Conservation (phyloP, 2,888 invertebrate genomes). For the Peribatodes rhomboidaria region DNA sequence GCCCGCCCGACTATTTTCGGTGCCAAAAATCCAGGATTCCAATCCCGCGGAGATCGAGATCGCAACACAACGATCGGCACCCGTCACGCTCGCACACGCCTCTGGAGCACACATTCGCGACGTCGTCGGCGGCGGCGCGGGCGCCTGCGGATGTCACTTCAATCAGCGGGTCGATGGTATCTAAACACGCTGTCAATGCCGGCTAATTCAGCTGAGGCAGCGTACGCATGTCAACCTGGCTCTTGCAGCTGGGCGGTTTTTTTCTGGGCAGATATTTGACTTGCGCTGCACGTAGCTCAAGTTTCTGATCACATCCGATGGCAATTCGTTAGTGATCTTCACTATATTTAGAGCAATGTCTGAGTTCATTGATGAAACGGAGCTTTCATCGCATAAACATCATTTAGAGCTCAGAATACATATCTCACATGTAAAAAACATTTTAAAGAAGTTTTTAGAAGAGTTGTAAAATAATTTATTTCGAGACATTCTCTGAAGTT, state of each 20-base stretch:
- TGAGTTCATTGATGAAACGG: slow-evolving; percentile 35
- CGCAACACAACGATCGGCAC: slow-evolving; percentile 61
- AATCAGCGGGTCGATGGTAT: slow-evolving; percentile 45
- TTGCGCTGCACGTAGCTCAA: slow-evolving; percentile 27
- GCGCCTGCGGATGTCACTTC: slow-evolving; percentile 47
- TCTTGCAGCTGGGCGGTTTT: slow-evolving; percentile 18
- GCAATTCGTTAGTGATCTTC: slow-evolving; percentile 35
- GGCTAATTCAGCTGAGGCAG: slow-evolving; percentile 27
- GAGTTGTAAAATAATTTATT: background rate
- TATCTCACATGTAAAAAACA: background rate
- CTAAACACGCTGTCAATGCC: slow-evolving; percentile 47
- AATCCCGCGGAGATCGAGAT: slow-evolving; percentile 67
- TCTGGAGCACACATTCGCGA: slow-evolving; percentile 41
- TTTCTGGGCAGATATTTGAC: slow-evolving; percentile 2
- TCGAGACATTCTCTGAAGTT: no score
- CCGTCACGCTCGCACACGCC: slow-evolving; percentile 72
- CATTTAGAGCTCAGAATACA: background rate
- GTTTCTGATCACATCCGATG: slow-evolving; percentile 53
- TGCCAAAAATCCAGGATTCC: slow-evolving; percentile 85
- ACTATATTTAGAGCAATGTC: slow-evolving; percentile 41
- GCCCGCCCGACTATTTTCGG: slow-evolving; percentile 85
- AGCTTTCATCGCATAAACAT: slow-evolving; percentile 28
- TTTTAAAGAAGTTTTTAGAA: no score
- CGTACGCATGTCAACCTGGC: slow-evolving; percentile 12
- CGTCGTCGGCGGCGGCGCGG: slow-evolving; percentile 46